phyloP scores from a whole-genome alignment of 2,113 vertebrate genomes.

The Notarius lentiginosus region DNA sequence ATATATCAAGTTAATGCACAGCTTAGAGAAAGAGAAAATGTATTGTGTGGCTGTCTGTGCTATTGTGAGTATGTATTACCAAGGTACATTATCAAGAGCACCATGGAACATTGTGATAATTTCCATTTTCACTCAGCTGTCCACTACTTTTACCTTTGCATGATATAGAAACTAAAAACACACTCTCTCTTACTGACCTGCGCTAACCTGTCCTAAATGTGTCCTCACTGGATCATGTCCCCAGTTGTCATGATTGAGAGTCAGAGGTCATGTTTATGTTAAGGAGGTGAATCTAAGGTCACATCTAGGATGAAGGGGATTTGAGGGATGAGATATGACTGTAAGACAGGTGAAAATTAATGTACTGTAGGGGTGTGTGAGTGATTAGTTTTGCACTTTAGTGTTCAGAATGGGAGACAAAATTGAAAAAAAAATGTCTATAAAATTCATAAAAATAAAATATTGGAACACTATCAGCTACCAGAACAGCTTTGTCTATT shows the following conservation, averaged over 20 bases:
- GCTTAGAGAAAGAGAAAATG: not conserved
- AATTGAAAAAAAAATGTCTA: too few relatives aligned
- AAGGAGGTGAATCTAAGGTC: conserved; percentile 11
- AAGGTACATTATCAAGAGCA: not conserved
- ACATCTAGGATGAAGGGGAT: not conserved
- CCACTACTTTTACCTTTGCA: not conserved
- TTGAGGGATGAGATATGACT: not conserved
- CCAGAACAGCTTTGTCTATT: not conserved
- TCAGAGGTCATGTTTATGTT: not conserved
- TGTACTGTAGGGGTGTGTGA: not conserved
- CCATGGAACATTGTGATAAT: not conserved
- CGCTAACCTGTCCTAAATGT: not conserved
- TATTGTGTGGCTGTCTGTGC: conserved; percentile 14
- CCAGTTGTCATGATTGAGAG: not conserved
- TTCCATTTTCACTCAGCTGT: not conserved
- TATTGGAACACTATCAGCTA: not conserved
- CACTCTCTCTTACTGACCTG: conserved; percentile 6
- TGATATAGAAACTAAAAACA: conserved; percentile 22
- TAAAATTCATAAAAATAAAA: too few relatives aligned
- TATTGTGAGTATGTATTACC: not conserved
- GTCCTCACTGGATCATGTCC: not conserved
- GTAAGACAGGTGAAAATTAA: not conserved
- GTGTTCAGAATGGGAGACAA: too few relatives aligned
- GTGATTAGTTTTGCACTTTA: not conserved
- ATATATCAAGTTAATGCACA: not conserved